These are phyloP conservation scores for Tuberolachnus salignus DNA, from an alignment of 2,888 invertebrate species.

Conservation along the genomic window DNA sequence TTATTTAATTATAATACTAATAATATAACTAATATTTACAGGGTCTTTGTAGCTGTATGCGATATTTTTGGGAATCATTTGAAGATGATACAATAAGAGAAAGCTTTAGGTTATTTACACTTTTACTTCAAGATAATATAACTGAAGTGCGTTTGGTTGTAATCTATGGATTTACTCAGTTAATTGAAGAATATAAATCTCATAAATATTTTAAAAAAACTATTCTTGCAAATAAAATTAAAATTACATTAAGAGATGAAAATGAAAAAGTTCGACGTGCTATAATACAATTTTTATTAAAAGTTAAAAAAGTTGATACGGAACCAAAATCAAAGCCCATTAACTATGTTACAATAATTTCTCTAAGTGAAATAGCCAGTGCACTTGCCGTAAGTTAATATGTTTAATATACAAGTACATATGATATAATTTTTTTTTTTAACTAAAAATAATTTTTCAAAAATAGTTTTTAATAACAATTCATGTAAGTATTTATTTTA, in stretches of 20 bases:
- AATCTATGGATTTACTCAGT: slow-evolving; percentile 58
- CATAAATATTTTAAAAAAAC: slow-evolving; percentile 58
- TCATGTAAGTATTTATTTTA: background rate
- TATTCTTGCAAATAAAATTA: slow-evolving; percentile 58
- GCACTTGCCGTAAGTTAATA: slow-evolving; percentile 59
- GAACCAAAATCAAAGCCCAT: slow-evolving; percentile 7
- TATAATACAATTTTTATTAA: slow-evolving; percentile 59
- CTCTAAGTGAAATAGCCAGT: slow-evolving; percentile 58
- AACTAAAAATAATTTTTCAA: too few relatives aligned
- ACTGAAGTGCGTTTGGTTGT: slow-evolving; percentile 59
- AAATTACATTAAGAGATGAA: slow-evolving; percentile 58
- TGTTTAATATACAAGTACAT: background rate
- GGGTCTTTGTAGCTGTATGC: slow-evolving; percentile 56
- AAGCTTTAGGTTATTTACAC: slow-evolving; percentile 12
- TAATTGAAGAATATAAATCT: slow-evolving; percentile 58
- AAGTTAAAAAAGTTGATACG: slow-evolving; percentile 57
- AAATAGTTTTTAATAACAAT: background rate
- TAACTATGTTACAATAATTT: slow-evolving; percentile 58
- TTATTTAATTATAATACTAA: background rate
- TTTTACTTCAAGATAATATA: slow-evolving; percentile 51
- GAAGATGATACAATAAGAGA: slow-evolving; percentile 48
- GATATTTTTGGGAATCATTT: slow-evolving; percentile 57
- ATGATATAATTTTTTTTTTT: too few relatives aligned
- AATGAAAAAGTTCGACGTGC: slow-evolving; percentile 60
- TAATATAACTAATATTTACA: slow-evolving; percentile 12